These are phyloP conservation scores for Phalera bucephala DNA, from an alignment of 2,888 invertebrate genomes.

Conservation along the genomic window DNA sequence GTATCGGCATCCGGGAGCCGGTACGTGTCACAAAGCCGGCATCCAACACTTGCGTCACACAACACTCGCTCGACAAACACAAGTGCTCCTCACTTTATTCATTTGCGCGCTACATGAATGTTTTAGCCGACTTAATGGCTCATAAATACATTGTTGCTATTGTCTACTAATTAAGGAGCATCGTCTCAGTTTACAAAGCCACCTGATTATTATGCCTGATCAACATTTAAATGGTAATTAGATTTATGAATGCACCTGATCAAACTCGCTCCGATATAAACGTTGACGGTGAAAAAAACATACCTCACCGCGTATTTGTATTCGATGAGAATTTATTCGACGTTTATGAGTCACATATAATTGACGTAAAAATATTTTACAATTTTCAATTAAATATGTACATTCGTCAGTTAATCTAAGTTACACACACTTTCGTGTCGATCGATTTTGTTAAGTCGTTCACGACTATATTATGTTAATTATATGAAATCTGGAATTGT, in stretches of 20 bases:
- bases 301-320: slow-evolving; percentile 28
- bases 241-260: slow-evolving; percentile 74
- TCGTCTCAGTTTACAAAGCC: slow-evolving; percentile 67
- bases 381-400: slow-evolving; percentile 23
- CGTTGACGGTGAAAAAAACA: slow-evolving; percentile 45
- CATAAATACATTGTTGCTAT: slow-evolving; percentile 62
- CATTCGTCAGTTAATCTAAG: slow-evolving; percentile 19
- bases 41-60: slow-evolving; percentile 46
- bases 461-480: neutral
- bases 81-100: slow-evolving; percentile 54
- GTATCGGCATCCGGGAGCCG: neutral
- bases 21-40: neutral
- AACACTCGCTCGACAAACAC: slow-evolving; percentile 48
- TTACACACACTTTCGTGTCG: slow-evolving; percentile 16
- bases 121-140: slow-evolving; percentile 57
- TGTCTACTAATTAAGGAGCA: slow-evolving; percentile 74
- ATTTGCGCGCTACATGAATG: slow-evolving; percentile 44
- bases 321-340: slow-evolving; percentile 36
- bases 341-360: slow-evolving; percentile 35
- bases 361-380: slow-evolving; percentile 34
- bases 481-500: neutral
- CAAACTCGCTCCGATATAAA: slow-evolving; percentile 51
- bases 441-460: neutral
- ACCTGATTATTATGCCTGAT: slow-evolving; percentile 80
- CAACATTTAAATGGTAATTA: slow-evolving; percentile 82